Evolutionary conservation across 92 coral and sea anemone genomes (phyloP), one percentile per base, ranked within the genome.

Genomic region (Phenganax subtilis): DNA sequence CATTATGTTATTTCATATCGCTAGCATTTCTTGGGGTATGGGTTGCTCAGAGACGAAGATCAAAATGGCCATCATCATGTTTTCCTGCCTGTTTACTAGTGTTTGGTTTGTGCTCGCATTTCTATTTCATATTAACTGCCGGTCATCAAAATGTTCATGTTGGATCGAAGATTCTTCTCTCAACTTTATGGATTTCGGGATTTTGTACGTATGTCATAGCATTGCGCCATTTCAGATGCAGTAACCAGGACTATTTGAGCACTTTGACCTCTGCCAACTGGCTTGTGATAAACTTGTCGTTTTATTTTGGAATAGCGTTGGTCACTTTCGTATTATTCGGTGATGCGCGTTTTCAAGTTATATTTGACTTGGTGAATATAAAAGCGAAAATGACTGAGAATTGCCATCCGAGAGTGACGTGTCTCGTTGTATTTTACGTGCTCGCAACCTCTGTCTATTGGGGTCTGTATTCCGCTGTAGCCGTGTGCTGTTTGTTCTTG

Each of bases 341-440:
- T 6, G 90, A 87, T 68, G 87, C 75, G 1, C 80, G 80, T 70
- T 87, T 84, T 58, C 87, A 87, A 80, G 85, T 84, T 17, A 84
- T 84, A 65, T 87, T 87, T 75, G 90, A 87, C 61, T 82, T 87
- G 53, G 90, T 84, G 12, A 68, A 87, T 71, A 87, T 87, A n/a
- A 87, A 84, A 55, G 82, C 52, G n/a, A 73, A 76, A 9, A 31
- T 84, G 17, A 78, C 81, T 14, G 37, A 71, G 10, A 84, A 84
- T 37, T 87, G 90, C 56, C 57, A 72, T 72, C 67, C 67, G 16
- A 55, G 55, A 10, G 55, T 84, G 27, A 54, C 61, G 47, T 87
- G 90, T 54, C 72, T 80, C 54, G 81, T 81, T 6, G 87, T 74
- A 27, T 87, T 84, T 71, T 87, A 72, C 25, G 31, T 55, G 12